Conservation (phyloP, 2,797 vertebrate genomes). For the Scleropages formosus region DNA sequence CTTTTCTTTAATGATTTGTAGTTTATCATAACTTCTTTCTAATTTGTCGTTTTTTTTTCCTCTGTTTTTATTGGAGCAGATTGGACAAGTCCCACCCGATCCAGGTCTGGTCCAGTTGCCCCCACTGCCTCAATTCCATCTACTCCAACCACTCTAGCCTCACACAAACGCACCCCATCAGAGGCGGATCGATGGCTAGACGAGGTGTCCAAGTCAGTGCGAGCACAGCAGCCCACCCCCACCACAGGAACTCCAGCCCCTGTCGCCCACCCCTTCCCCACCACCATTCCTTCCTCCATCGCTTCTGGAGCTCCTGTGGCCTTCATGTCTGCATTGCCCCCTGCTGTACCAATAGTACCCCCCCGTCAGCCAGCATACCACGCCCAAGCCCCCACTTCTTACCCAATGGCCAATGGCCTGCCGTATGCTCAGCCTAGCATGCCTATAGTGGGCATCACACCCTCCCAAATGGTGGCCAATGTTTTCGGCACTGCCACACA, state of each 20-base stretch:
- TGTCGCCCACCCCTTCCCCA: constrained; percentile 37
- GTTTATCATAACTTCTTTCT: neutral
- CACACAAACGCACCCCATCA: constrained; percentile 88
- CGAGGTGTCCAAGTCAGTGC: constrained; percentile 89
- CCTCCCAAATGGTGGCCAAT: constrained; percentile 96
- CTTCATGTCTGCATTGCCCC: constrained; percentile 73
- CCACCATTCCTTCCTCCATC: constrained; percentile 61
- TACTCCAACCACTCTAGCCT: constrained; percentile 62
- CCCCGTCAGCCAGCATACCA: constrained; percentile 81
- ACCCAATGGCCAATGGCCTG: constrained; percentile 84
- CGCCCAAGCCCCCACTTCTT: constrained; percentile 67
- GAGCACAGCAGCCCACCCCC: constrained; percentile 68
- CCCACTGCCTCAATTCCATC: too few relatives aligned
- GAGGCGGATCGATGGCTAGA: constrained; percentile 97
- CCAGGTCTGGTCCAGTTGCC: constrained; percentile 48
- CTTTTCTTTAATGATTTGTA: neutral
- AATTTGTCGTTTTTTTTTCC: neutral
- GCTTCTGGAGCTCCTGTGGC: constrained; percentile 63
- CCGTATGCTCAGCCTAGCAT: constrained; percentile 80
- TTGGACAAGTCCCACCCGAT: constrained; percentile 64
- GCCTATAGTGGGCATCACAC: constrained; percentile 92
- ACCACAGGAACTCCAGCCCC: constrained; percentile 45
- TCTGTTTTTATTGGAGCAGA: constrained; percentile 65
- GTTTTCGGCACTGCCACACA: constrained; percentile 89
- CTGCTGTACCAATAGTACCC: constrained; percentile 76